phyloP scores from a whole-genome alignment of 2,797 vertebrate species.

The Lophius americanus region DNA sequence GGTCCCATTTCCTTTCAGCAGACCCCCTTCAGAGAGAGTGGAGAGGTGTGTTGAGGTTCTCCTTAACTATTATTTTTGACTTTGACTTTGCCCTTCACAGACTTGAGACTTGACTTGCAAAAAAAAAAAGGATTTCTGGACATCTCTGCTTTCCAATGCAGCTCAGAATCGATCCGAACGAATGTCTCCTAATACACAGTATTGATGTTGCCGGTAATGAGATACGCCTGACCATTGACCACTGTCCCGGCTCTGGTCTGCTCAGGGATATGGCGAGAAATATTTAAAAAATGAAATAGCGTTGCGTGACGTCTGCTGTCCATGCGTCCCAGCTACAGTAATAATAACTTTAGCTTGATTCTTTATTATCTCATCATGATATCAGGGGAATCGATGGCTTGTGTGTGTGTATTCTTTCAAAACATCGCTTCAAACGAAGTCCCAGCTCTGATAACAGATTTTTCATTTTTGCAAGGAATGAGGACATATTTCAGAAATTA shows the following conservation, averaged over 20 bases:
- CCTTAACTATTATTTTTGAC: too few relatives aligned
- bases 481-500: constrained; percentile 48
- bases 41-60: too few relatives aligned
- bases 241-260: background rate
- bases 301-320: constrained; percentile 18
- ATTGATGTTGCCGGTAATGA: constrained; percentile 30
- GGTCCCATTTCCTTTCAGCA: too few relatives aligned
- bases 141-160: constrained; percentile 2
- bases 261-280: constrained; percentile 11
- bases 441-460: background rate
- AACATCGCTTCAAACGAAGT: constrained; percentile 13
- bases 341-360: constrained; percentile 32
- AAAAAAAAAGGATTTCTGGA: background rate
- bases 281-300: constrained; percentile 26
- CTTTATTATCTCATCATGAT: constrained; percentile 19
- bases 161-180: constrained; percentile 37
- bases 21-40: too few relatives aligned
- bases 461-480: constrained; percentile 12
- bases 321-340: constrained; percentile 14
- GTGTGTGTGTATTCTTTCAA: constrained; percentile 3
- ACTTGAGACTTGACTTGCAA: background rate
- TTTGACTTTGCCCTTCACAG: background rate
- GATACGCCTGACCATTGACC: constrained; percentile 30
- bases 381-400: constrained; percentile 15
- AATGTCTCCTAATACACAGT: constrained; percentile 27